Percentiles rank a stretch among this genome's conserved stretches.
phyloP scores from a whole-genome alignment of 2,888 invertebrate species.

The Anarsia innoxiella region DNA sequence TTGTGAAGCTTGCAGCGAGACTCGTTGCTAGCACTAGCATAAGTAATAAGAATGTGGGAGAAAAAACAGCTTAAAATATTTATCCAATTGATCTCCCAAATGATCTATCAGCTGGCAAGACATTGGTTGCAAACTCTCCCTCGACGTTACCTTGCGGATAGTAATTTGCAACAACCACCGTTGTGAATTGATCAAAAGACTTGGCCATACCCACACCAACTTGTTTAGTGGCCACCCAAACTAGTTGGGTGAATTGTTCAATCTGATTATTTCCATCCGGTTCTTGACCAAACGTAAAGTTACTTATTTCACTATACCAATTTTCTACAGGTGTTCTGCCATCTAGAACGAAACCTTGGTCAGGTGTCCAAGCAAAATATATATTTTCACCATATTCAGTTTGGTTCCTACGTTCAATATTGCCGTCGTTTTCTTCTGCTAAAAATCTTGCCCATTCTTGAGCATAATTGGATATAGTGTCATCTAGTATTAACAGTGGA shows the following conservation, averaged over 20 bases:
- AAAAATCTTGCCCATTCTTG: conserved; percentile 82
- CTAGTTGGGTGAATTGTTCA: conserved; percentile 91
- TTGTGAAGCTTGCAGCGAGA: no score
- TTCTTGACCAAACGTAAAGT: conserved; percentile 78
- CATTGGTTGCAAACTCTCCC: conserved; percentile 83
- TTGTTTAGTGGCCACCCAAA: conserved; percentile 85
- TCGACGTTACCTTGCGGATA: conserved; percentile 92
- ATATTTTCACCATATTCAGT: conserved; percentile 90
- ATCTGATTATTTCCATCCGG: conserved; percentile 77
- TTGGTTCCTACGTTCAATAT: conserved; percentile 83
- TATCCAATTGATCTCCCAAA: no score
- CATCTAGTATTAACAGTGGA: conserved; percentile 78
- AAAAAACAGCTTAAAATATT: no score
- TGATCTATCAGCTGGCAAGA: conserved; percentile 78
- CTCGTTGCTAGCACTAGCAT: no score
- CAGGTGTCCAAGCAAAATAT: conserved; percentile 83
- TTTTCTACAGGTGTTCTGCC: conserved; percentile 84
- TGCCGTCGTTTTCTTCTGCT: conserved; percentile 72
- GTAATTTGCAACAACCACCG: conserved; percentile 94
- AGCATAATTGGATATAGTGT: conserved; percentile 79
- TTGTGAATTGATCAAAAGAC: no score
- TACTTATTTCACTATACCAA: conserved; percentile 86
- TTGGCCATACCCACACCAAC: conserved; percentile 85
- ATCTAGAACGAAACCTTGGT: conserved; percentile 78
- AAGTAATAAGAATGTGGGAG: no score